A percentile compares a stretch with the other conserved stretches of the same genome.
Conservation (phyloP, 1,140 invertebrate genomes). For the Dolichoris vasculosae region DNA sequence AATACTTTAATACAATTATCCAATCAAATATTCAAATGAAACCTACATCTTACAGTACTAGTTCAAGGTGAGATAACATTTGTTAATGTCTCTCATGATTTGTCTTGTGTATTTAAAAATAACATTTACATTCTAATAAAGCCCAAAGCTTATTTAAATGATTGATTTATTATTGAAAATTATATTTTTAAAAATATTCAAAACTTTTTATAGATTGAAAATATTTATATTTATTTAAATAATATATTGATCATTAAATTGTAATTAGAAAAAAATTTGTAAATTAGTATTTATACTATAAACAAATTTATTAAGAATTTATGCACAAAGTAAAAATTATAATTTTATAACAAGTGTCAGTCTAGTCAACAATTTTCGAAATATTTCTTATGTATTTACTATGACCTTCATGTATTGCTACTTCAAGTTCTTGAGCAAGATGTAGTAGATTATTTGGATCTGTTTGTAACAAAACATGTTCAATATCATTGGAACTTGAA, state of each 20-base stretch:
- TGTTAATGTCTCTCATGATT: conserved; percentile 54
- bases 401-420: conserved; percentile 78
- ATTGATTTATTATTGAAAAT: conserved; percentile 29
- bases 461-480: conserved; percentile 77
- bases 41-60: conserved; percentile 40
- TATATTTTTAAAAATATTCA: conserved; percentile 30
- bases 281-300: not conserved
- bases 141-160: conserved; percentile 47
- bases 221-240: too few species aligned
- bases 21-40: conserved; percentile 68
- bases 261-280: not conserved
- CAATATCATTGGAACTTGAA: conserved; percentile 57
- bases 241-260: too few species aligned
- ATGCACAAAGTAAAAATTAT: conserved; percentile 12
- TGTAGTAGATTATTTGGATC: conserved; percentile 80
- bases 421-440: conserved; percentile 77
- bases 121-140: conserved; percentile 54
- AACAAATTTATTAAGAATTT: conserved; percentile 13
- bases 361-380: conserved; percentile 66
- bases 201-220: not conserved
- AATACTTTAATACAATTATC: conserved; percentile 62
- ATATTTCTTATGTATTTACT: conserved; percentile 73
- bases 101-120: conserved; percentile 50
- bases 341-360: conserved; percentile 16
- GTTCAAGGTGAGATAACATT: conserved; percentile 40